A percentile compares a stretch with the other conserved stretches of the same genome.
Conservation (phyloP, 1,140 invertebrate species). For the Thaumatotibia leucotreta region DNA sequence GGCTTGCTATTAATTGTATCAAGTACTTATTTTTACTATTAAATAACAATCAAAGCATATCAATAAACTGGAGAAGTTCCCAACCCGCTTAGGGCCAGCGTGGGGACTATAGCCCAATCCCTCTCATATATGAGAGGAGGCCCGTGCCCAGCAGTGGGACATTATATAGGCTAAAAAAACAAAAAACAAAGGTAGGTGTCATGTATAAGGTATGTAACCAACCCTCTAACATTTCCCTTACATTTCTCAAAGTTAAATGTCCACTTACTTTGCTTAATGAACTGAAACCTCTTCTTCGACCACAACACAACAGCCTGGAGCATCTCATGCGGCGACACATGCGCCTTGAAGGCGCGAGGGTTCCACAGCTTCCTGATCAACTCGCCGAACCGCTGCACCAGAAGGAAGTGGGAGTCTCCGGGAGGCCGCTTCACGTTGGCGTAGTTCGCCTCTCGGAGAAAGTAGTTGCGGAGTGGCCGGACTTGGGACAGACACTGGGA, state of each 20-base stretch:
- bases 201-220: too few relatives aligned
- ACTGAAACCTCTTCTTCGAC: conserved; percentile 98
- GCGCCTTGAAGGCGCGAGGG: conserved; percentile 98
- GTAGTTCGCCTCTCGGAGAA: conserved; percentile 96
- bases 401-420: conserved; percentile 92
- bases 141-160: too few relatives aligned
- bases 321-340: conserved; percentile 99
- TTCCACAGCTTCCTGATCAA: conserved; percentile 99
- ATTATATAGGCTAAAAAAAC: too few relatives aligned
- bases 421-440: conserved; percentile 91
- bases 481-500: conserved; percentile 95
- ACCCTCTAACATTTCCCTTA: too few relatives aligned
- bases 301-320: conserved; percentile 98
- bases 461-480: conserved; percentile 95
- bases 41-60: too few relatives aligned
- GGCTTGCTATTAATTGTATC: too few relatives aligned
- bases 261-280: conserved; percentile 94
- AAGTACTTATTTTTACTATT: too few relatives aligned
- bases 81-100: too few relatives aligned
- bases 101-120: too few relatives aligned
- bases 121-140: too few relatives aligned
- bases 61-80: too few relatives aligned
- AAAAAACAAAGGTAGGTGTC: too few relatives aligned
- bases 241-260: not conserved
- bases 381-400: conserved; percentile 98